Conservation (phyloP, 2,113 vertebrate genomes). For the Microtus richardsoni region DNA sequence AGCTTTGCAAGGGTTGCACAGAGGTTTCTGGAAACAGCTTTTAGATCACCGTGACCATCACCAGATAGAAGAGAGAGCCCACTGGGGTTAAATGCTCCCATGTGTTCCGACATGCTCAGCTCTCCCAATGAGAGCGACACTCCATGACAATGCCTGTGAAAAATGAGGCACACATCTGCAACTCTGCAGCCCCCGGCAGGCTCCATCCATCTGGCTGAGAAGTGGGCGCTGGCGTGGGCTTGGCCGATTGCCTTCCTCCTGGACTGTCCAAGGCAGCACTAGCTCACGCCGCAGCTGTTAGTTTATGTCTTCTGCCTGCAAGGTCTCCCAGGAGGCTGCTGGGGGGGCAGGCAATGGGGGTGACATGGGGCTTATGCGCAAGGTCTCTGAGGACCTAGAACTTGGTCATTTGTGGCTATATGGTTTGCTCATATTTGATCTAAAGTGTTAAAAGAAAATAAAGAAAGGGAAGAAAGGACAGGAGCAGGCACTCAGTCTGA, state of each 20-base stretch:
- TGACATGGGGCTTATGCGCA: background rate
- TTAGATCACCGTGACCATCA: background rate
- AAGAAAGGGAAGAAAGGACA: background rate
- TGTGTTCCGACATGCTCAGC: background rate
- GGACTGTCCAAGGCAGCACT: background rate
- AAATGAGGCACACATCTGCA: background rate
- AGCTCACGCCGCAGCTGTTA: background rate
- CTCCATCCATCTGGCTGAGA: constrained; percentile 41
- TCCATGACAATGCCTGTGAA: constrained; percentile 14
- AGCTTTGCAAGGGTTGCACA: background rate
- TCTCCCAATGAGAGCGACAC: rapidly evolving
- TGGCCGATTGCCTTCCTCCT: background rate
- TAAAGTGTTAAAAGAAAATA: background rate
- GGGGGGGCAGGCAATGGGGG: background rate
- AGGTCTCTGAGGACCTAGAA: background rate
- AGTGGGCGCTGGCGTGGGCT: background rate
- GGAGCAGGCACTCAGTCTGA: background rate
- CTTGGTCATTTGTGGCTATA: background rate
- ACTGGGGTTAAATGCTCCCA: background rate
- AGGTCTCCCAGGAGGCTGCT: background rate
- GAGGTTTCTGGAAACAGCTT: constrained; percentile 53
- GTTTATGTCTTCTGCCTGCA: background rate
- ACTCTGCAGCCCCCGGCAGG: background rate
- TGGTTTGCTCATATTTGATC: background rate
- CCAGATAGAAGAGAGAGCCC: background rate